Evolutionary conservation across 2,888 invertebrate genomes (phyloP).

Genomic region (Gymnocheta viridis): DNA sequence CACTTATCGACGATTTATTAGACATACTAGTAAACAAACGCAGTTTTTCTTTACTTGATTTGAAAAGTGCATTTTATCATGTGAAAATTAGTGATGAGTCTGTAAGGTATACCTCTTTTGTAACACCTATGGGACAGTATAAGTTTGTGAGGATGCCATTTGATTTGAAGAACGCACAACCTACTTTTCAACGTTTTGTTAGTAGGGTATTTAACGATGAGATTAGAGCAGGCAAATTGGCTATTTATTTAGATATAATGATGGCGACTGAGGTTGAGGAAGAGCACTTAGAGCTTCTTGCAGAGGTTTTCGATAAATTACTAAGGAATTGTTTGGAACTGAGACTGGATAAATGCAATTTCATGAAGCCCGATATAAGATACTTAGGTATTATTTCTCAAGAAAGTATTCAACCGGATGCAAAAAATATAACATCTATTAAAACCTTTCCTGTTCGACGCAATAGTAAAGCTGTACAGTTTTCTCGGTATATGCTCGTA

Average conservation of each 20-base stretch:
- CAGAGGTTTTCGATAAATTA: constrained; percentile 49
- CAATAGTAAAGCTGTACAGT: constrained; percentile 17
- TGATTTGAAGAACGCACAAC: constrained; percentile 53
- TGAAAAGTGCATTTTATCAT: constrained; percentile 51
- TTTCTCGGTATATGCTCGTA: constrained; percentile 58
- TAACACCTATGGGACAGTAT: constrained; percentile 25
- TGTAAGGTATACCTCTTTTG: too few species aligned
- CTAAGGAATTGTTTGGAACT: constrained; percentile 43
- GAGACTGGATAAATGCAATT: constrained; percentile 58
- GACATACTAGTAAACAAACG: constrained; percentile 32
- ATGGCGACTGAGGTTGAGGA: constrained; percentile 45
- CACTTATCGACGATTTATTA: constrained; percentile 57
- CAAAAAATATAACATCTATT: constrained; percentile 41
- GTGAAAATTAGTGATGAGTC: constrained; percentile 14
- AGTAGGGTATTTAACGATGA: not conserved
- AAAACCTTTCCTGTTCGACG: constrained; percentile 32
- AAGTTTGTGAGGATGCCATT: constrained; percentile 54
- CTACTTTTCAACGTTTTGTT: constrained; percentile 30
- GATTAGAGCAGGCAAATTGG: constrained; percentile 6
- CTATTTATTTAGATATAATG: constrained; percentile 65
- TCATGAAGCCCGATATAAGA: constrained; percentile 38
- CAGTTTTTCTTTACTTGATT: constrained; percentile 48
- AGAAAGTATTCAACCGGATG: constrained; percentile 48
- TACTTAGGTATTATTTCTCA: constrained; percentile 56
- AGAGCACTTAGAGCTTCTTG: constrained; percentile 52